These are phyloP conservation scores for Hermodice carunculata DNA, from an alignment of 2,888 invertebrate genomes.

Conservation along the genomic window DNA sequence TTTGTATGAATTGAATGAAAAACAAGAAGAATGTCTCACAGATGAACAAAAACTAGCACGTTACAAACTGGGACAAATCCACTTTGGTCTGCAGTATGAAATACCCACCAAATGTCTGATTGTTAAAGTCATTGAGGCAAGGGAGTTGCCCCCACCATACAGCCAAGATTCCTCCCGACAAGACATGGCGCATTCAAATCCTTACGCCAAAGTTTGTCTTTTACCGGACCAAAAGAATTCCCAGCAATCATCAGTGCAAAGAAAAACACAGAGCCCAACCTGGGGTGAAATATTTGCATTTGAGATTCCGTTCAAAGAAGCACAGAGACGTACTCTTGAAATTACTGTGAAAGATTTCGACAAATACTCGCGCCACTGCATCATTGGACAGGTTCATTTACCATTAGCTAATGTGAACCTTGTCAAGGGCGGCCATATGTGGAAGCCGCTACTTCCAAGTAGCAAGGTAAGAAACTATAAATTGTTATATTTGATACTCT, in stretches of 20 bases:
- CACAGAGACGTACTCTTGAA: slow-evolving; percentile 67
- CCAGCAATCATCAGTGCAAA: slow-evolving; percentile 70
- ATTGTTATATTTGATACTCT: too few species aligned
- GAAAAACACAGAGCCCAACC: slow-evolving; percentile 70
- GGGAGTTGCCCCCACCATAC: slow-evolving; percentile 68
- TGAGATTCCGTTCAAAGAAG: slow-evolving; percentile 69
- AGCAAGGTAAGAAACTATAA: slow-evolving; percentile 59
- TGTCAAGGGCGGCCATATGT: slow-evolving; percentile 70
- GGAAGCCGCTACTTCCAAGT: slow-evolving; percentile 69
- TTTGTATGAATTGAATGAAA: slow-evolving; percentile 56
- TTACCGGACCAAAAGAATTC: slow-evolving; percentile 70
- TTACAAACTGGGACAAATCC: slow-evolving; percentile 64
- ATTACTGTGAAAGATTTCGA: slow-evolving; percentile 71
- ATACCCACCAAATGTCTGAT: slow-evolving; percentile 61
- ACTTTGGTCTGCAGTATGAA: slow-evolving; percentile 69
- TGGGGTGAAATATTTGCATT: slow-evolving; percentile 71
- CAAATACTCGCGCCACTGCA: slow-evolving; percentile 70
- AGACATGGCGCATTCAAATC: slow-evolving; percentile 71
- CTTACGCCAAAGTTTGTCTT: slow-evolving; percentile 69
- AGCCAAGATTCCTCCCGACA: slow-evolving; percentile 64
- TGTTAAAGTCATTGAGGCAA: slow-evolving; percentile 70
- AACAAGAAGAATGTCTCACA: slow-evolving; percentile 54
- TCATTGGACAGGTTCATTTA: slow-evolving; percentile 69
- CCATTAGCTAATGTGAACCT: slow-evolving; percentile 68
- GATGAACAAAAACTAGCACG: slow-evolving; percentile 66